Base-by-base conservation (phyloP, 2,888 invertebrate species). In the Aricia artaxerxes region DNA sequence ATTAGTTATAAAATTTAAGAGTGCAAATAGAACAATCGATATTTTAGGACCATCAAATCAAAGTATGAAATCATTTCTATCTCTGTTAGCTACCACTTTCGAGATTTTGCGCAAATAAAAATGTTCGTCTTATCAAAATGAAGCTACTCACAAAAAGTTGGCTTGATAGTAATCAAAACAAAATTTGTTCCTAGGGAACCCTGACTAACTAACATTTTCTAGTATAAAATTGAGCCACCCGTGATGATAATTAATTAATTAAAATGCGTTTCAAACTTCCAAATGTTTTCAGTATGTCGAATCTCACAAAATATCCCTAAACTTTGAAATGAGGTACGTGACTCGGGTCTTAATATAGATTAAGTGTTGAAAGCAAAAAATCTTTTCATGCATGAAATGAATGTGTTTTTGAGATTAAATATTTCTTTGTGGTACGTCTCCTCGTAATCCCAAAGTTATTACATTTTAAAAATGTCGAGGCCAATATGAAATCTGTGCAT, bases 311-410 rank as follows among this genome's bases (percentile, higher is more conserved):
- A 24, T 79, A 81, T 80, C 61, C 73, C 78, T 73, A 57, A 73
- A 78, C 53, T 78, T 77, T 73, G 77, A 79, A 79, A 69, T 38
- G 69, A 38, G 13, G 31, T 35, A 69, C 35, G 69, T 69, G 69
- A 69, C 69, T 69, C 24, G 11, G 35, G 69, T 69, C 11, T 44
- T n/a, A 73, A 44, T 73, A 44, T 73, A 73, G 73, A 73, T 73
- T 44, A 73, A 44, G 73, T 44, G 24, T 73, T 73, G 40, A 38
- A 72, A n/a, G 44, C 73, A 44, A 44, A 73, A n/a, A 73, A 44
- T 44, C 73, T 73, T 73, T 73, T 73, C 44, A 24, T 24, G 73
- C 44, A 44, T 73, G 73, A 44, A 73, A 44, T 73, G 44, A 44
- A 73, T 73, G 73, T 73, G 73, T 44, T 40, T 73, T 73, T 40